Evolutionary conservation across 2,113 vertebrate genomes (phyloP).

Genomic region (Chlorodrepanis virens): DNA sequence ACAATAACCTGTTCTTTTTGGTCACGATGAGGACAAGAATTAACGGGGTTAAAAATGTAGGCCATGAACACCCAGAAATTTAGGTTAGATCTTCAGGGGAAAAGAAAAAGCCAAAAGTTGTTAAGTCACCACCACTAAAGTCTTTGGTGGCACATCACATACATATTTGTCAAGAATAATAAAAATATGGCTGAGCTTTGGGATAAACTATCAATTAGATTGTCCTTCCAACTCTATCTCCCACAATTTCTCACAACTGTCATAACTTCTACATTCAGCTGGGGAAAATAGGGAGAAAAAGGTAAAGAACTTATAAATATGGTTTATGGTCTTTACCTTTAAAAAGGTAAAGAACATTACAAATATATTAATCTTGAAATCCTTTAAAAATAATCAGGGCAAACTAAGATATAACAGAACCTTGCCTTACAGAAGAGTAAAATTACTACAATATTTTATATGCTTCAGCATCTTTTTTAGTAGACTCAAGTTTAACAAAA

Average conservation of each 20-base stretch:
- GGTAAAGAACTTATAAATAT: not conserved
- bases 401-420: not conserved
- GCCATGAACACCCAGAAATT: not conserved
- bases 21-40: not conserved
- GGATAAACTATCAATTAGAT: not conserved
- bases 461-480: not conserved
- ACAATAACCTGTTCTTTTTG: not conserved
- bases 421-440: not conserved
- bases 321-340: too few relatives aligned
- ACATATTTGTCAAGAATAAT: not conserved
- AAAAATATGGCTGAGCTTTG: not conserved
- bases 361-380: not conserved
- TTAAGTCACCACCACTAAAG: not conserved
- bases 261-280: not conserved
- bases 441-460: not conserved
- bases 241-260: not conserved
- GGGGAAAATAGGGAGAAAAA: not conserved
- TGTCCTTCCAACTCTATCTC: not conserved
- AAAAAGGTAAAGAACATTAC: not conserved
- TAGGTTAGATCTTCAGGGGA: not conserved
- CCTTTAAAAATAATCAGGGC: not conserved
- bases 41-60: not conserved
- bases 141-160: fast-evolving
- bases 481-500: not conserved
- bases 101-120: not conserved